Percentiles rank a stretch among this genome's conserved stretches.
These are phyloP conservation scores for Pachypeltis micranthus DNA, from an alignment of 1,140 invertebrate species.

Conservation along the genomic window DNA sequence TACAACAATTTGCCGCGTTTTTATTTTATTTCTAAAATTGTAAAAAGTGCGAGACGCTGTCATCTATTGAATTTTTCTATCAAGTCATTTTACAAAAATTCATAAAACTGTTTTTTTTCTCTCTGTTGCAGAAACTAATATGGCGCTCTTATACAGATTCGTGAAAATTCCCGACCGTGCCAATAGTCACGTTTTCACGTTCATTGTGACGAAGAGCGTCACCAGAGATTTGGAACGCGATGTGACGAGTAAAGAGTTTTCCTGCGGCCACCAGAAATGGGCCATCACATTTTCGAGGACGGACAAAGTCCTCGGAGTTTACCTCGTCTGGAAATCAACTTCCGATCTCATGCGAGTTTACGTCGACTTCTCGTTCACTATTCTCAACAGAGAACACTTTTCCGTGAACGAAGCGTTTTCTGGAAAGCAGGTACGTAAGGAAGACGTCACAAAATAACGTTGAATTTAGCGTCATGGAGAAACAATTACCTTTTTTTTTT, in stretches of 20 bases:
- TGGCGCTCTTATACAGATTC: constrained; percentile 75
- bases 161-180: constrained; percentile 70
- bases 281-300: constrained; percentile 70
- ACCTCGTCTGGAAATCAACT: constrained; percentile 63
- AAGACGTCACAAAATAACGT: too few relatives aligned
- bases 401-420: constrained; percentile 72
- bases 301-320: constrained; percentile 69
- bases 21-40: too few relatives aligned
- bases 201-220: constrained; percentile 67
- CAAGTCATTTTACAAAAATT: too few relatives aligned
- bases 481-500: background rate
- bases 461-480: too few relatives aligned
- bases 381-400: constrained; percentile 75
- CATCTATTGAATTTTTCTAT: too few relatives aligned
- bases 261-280: constrained; percentile 76
- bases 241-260: constrained; percentile 72
- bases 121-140: constrained; percentile 33
- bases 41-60: too few relatives aligned
- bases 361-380: constrained; percentile 72
- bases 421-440: constrained; percentile 59
- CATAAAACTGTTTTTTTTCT: background rate
- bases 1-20: too few relatives aligned
- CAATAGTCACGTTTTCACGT: constrained; percentile 74
- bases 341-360: constrained; percentile 63
- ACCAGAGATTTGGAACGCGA: constrained; percentile 66